These are phyloP conservation scores for Halcyon smyrnensis DNA, from an alignment of 2,797 vertebrate species.

Conservation along the genomic window DNA sequence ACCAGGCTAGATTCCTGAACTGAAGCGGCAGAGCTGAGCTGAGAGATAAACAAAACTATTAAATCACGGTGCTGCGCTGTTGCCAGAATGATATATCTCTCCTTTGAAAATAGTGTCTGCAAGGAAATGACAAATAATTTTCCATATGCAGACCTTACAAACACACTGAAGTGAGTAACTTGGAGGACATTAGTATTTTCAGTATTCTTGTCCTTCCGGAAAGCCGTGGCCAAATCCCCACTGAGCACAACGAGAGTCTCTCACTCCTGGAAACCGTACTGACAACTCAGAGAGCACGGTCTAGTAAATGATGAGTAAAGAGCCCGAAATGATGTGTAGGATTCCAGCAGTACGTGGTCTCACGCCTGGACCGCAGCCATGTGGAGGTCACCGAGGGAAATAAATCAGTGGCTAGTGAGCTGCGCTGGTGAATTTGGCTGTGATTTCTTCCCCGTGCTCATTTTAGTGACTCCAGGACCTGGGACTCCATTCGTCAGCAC, in stretches of 20 bases:
- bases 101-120: slow-evolving; percentile 32
- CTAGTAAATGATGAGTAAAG: slow-evolving; percentile 27
- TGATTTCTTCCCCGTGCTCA: slow-evolving; percentile 13
- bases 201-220: slow-evolving; percentile 4
- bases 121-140: slow-evolving; percentile 63
- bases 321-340: background rate
- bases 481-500: background rate
- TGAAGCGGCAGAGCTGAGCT: background rate
- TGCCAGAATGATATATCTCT: slow-evolving; percentile 41
- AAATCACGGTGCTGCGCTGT: background rate
- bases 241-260: background rate
- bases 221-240: background rate
- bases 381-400: background rate
- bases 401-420: slow-evolving; percentile 51
- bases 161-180: slow-evolving; percentile 19
- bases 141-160: slow-evolving; percentile 17
- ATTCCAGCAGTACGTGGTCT: background rate
- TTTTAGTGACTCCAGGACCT: slow-evolving; percentile 3
- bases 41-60: slow-evolving; percentile 59
- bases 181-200: background rate
- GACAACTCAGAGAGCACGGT: background rate
- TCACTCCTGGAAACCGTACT: background rate
- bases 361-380: background rate
- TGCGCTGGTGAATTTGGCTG: slow-evolving; percentile 31
- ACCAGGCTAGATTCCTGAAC: background rate